phyloP scores from a whole-genome alignment of 1,140 invertebrate genomes.

The Reticulitermes speratus region DNA sequence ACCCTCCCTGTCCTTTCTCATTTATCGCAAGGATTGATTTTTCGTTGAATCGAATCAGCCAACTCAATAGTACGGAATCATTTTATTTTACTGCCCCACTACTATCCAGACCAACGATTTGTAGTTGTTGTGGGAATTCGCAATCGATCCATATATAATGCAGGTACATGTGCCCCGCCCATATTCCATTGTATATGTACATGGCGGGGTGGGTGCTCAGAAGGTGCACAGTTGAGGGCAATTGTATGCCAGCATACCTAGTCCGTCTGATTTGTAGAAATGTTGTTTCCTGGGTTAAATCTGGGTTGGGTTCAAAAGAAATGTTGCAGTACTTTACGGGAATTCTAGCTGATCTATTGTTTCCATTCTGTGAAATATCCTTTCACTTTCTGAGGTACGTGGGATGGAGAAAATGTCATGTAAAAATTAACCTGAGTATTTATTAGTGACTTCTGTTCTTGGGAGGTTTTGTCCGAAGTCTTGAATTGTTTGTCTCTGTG shows the following conservation, averaged over 20 bases:
- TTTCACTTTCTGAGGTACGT: no score
- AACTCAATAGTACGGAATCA: conserved; percentile 8
- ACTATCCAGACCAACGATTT: background rate
- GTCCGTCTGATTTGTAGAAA: background rate
- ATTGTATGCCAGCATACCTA: background rate
- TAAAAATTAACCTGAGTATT: no score
- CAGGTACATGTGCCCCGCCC: background rate
- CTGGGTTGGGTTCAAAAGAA: no score
- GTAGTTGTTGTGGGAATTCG: background rate
- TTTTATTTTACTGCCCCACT: conserved; percentile 6
- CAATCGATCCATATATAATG: background rate
- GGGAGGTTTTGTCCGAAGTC: no score
- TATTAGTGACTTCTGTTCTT: no score
- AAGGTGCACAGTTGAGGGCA: background rate
- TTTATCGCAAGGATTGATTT: background rate
- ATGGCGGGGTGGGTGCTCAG: background rate
- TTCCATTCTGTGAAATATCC: no score
- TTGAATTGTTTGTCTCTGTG: background rate
- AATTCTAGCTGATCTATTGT: no score
- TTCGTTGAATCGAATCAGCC: background rate
- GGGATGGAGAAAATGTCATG: no score
- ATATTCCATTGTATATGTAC: background rate
- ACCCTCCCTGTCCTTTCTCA: background rate
- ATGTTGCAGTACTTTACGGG: no score
- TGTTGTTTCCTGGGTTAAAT: background rate